These are phyloP conservation scores for Drosophila silvestris DNA, from an alignment of 2,888 invertebrate genomes.

Conservation along the genomic window DNA sequence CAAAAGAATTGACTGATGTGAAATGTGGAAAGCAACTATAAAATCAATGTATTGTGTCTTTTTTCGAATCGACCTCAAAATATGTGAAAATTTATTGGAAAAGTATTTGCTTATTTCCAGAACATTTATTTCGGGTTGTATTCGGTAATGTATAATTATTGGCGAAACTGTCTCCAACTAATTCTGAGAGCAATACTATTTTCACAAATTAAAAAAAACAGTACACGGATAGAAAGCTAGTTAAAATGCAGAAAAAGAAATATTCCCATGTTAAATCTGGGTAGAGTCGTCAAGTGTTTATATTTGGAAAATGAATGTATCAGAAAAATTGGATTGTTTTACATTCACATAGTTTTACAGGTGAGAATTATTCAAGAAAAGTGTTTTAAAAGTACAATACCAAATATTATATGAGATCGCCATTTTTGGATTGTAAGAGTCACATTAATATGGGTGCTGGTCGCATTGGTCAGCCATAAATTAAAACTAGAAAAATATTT, in stretches of 20 bases:
- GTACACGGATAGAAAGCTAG: background rate
- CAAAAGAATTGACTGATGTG: background rate
- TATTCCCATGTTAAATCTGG: background rate
- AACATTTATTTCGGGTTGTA: too few relatives aligned
- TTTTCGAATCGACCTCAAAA: background rate
- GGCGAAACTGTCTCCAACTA: background rate
- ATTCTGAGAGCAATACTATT: background rate
- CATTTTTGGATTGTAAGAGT: background rate
- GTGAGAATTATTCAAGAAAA: background rate
- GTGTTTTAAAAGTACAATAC: background rate
- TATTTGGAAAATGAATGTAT: background rate
- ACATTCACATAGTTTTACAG: background rate
- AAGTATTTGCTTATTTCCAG: too few relatives aligned
- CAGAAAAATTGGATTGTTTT: background rate
- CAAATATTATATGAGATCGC: background rate
- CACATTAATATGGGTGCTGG: slow-evolving; percentile 24
- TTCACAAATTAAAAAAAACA: background rate
- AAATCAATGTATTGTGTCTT: background rate
- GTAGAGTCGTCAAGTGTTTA: background rate
- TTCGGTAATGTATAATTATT: too few relatives aligned
- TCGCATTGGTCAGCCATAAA: slow-evolving; percentile 61
- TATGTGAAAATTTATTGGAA: background rate
- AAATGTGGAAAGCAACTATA: background rate
- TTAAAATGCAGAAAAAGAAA: background rate
- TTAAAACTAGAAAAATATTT: slow-evolving; percentile 66